Evolutionary conservation across 2,113 vertebrate species (phyloP).

Genomic region (Labeo rohita): DNA sequence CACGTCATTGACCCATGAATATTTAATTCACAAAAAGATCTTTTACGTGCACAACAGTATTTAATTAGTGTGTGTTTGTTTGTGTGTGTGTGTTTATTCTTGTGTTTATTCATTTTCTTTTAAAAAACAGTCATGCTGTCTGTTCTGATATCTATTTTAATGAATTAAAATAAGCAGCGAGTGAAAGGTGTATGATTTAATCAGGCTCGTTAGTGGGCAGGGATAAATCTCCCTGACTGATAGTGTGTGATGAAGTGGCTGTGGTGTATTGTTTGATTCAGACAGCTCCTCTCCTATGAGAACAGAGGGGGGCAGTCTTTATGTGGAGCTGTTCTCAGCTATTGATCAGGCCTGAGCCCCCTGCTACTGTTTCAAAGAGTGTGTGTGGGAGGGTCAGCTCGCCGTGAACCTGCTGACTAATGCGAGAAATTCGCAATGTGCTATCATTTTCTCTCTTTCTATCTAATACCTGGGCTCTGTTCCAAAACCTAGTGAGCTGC

Average conservation of each 20-base stretch:
- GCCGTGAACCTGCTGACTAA: not conserved
- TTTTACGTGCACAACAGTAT: too few relatives aligned
- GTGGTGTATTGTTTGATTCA: not conserved
- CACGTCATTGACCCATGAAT: too few relatives aligned
- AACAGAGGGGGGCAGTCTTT: slow-evolving; percentile 54
- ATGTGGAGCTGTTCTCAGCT: slow-evolving; percentile 59
- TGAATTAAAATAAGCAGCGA: not conserved
- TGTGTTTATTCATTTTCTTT: not conserved
- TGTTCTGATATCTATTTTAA: not conserved
- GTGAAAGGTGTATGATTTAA: not conserved
- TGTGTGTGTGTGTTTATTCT: not conserved
- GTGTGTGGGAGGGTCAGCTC: not conserved
- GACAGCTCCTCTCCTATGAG: slow-evolving; percentile 35
- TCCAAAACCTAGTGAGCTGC: not conserved
- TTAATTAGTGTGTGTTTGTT: too few relatives aligned
- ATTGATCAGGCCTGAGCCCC: not conserved
- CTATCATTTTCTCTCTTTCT: not conserved
- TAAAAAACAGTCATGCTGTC: not conserved
- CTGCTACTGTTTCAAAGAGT: not conserved
- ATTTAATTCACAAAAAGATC: too few relatives aligned
- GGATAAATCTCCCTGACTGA: not conserved
- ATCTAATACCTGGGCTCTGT: not conserved
- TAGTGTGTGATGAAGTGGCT: not conserved
- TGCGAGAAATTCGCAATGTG: not conserved
- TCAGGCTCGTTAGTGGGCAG: not conserved